phyloP scores from a whole-genome alignment of 2,888 invertebrate genomes.

The Scaeva pyrastri region DNA sequence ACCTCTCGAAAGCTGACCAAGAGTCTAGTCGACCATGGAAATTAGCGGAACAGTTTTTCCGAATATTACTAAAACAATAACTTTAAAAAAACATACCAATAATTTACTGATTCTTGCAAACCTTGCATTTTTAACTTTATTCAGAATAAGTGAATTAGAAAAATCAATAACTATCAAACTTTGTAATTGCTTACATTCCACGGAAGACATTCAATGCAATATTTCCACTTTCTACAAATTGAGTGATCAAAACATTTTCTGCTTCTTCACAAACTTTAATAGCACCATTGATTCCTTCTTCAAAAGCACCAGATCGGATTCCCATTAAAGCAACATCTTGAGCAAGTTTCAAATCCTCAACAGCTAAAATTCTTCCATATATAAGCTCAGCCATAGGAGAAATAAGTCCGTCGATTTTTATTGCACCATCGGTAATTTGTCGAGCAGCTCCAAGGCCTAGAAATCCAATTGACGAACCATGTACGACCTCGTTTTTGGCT shows the following conservation, averaged over 20 bases:
- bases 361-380: neutral
- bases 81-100: no score
- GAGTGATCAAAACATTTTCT: neutral
- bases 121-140: no score
- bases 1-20: no score
- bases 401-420: neutral
- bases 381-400: neutral
- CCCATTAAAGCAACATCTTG: neutral
- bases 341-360: neutral
- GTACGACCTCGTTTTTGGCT: neutral
- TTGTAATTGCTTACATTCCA: no score
- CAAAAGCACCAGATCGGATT: neutral
- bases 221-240: neutral
- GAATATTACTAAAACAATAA: no score
- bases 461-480: neutral
- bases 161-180: no score
- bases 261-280: conserved; percentile 7
- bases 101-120: no score
- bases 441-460: conserved; percentile 20
- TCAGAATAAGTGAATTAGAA: no score
- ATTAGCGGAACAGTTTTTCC: no score
- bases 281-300: neutral
- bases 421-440: neutral
- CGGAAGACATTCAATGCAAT: neutral
- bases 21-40: no score